Evolutionary conservation across 1,140 invertebrate genomes (phyloP).

Genomic region (Riptortus pedestris): DNA sequence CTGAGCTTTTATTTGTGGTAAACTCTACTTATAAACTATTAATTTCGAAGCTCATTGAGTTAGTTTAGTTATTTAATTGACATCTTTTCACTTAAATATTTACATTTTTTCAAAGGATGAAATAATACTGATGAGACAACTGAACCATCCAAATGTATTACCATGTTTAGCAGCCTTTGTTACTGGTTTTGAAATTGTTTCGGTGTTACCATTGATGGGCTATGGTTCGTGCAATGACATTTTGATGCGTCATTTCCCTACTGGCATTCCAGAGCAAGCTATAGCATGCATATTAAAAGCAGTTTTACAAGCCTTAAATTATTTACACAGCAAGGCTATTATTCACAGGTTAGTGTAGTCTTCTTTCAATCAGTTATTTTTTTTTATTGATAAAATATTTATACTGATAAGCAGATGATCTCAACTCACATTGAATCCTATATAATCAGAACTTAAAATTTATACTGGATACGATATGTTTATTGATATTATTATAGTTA

Average conservation of each 20-base stretch:
- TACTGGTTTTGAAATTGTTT: constrained; percentile 56
- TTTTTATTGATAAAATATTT: constrained; percentile 13
- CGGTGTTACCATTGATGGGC: constrained; percentile 65
- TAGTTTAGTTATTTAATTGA: constrained; percentile 6
- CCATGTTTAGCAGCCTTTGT: constrained; percentile 64
- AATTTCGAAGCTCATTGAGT: neutral
- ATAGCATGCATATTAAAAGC: constrained; percentile 70
- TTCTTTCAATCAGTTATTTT: neutral
- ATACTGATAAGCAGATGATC: too few relatives aligned
- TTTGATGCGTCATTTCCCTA: constrained; percentile 61
- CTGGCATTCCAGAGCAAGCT: constrained; percentile 68
- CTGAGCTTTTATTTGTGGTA: too few relatives aligned
- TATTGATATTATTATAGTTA: too few relatives aligned
- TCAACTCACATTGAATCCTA: too few relatives aligned
- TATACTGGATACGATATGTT: too few relatives aligned
- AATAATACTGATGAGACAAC: constrained; percentile 54
- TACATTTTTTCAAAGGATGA: constrained; percentile 51
- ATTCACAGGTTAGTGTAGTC: constrained; percentile 60
- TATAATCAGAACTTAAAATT: too few relatives aligned
- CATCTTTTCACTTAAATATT: neutral
- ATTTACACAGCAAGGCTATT: constrained; percentile 71
- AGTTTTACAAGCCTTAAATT: constrained; percentile 64
- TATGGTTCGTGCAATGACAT: constrained; percentile 72
- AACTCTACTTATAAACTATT: neutral
- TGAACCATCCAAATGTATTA: constrained; percentile 69